These are phyloP conservation scores for Habropoda laboriosa DNA, from an alignment of 1,140 invertebrate genomes.

Conservation along the genomic window DNA sequence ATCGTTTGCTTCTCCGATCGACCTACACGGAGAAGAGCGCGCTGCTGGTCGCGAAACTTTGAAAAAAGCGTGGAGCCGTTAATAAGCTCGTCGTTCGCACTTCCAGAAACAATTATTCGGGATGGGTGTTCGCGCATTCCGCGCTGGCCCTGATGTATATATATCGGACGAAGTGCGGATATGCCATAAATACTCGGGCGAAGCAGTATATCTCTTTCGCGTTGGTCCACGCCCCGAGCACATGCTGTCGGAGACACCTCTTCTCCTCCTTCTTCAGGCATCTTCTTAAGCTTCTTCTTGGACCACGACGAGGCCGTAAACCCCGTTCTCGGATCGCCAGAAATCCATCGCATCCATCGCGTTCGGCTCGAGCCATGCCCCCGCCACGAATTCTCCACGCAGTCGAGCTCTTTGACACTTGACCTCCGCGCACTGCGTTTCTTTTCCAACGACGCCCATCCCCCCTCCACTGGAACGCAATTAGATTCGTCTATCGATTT, in stretches of 20 bases:
- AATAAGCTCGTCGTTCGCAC: conserved; percentile 75
- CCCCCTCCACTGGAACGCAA: conserved; percentile 30
- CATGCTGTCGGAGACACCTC: conserved; percentile 76
- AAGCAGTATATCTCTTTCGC: conserved; percentile 81
- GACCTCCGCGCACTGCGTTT: conserved; percentile 59
- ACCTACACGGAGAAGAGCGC: no score
- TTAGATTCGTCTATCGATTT: background rate
- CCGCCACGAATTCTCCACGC: conserved; percentile 30
- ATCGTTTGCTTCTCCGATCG: no score
- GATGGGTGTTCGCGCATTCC: conserved; percentile 75
- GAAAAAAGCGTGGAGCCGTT: conserved; percentile 41
- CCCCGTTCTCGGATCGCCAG: conserved; percentile 61
- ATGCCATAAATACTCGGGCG: conserved; percentile 80
- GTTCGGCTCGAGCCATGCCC: conserved; percentile 17
- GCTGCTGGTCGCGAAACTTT: no score
- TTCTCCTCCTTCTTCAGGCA: background rate
- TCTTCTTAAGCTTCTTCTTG: conserved; percentile 54
- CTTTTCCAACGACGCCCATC: conserved; percentile 56
- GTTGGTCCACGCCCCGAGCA: conserved; percentile 80
- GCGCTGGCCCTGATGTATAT: conserved; percentile 63
- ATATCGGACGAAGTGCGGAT: conserved; percentile 78
- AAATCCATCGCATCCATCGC: conserved; percentile 57
- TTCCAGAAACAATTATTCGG: conserved; percentile 79
- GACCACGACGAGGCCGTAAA: conserved; percentile 60
- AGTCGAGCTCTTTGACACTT: conserved; percentile 65